phyloP scores from a whole-genome alignment of 2,797 vertebrate species.

The Morus bassanus region DNA sequence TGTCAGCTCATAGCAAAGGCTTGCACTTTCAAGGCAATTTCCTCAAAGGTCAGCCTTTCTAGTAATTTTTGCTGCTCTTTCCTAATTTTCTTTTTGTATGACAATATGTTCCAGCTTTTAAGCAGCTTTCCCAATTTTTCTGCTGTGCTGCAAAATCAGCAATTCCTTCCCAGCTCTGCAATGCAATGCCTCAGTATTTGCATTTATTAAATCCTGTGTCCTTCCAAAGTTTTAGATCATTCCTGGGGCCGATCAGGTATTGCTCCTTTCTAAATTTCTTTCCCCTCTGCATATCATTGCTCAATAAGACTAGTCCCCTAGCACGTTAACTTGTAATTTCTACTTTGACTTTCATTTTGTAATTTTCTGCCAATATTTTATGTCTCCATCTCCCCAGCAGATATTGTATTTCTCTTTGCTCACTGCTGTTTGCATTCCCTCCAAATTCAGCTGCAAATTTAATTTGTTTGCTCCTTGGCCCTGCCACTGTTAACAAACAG shows the following conservation, averaged over 20 bases:
- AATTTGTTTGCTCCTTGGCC: slow-evolving; percentile 44
- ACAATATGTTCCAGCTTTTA: not conserved
- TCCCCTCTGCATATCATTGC: not conserved
- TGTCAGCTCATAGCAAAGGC: not conserved
- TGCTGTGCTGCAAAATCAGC: not conserved
- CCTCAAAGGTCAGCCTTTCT: not conserved
- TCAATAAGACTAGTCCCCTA: not conserved
- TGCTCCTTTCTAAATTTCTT: not conserved
- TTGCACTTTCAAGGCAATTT: not conserved
- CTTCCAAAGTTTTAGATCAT: not conserved
- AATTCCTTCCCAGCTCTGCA: not conserved
- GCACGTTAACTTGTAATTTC: not conserved
- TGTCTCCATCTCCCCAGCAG: not conserved
- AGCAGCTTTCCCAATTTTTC: not conserved
- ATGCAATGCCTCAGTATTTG: not conserved
- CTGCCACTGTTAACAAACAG: not conserved
- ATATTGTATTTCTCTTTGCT: slow-evolving; percentile 21
- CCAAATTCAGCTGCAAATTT: slow-evolving; percentile 37
- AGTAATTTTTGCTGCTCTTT: not conserved
- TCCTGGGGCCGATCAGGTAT: not conserved
- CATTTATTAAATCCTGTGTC: not conserved
- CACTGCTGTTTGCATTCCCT: not conserved
- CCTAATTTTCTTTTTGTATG: not conserved
- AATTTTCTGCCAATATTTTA: slow-evolving; percentile 51
- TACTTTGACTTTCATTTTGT: not conserved